Base-by-base conservation (phyloP, 2,113 vertebrate genomes). In the Triplophysa siluroides region DNA sequence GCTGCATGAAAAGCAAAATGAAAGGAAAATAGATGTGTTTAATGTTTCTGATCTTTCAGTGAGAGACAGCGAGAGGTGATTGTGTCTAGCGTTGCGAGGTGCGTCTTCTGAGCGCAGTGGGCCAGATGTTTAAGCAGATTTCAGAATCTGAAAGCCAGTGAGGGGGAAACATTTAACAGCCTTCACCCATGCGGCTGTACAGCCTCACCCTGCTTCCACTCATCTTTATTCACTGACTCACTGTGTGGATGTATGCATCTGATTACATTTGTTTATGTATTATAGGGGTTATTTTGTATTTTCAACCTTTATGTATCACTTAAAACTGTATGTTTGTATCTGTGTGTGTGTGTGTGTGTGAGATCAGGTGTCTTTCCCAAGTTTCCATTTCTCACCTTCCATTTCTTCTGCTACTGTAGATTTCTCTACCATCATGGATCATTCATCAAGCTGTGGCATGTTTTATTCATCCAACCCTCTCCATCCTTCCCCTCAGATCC, bases 381-480 rank as follows among this genome's bases (percentile, higher is more conserved):
- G 41, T 19, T 47, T 75, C 19, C 56, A 75, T 47, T 61, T 83
- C 70, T 81, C 64, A 52, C 72, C 65, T 69, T 76, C 54, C 60
- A 68, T 69, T 63, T 41, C 41, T 54, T 47, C 47, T 72, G 66
- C 66, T 38, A 41, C 29, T 78, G 58, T 81, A 43, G 19, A 69
- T 68, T 68, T 64, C 65, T 79, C 29, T 64, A 4, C 24, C 43
- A 64, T 76, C 78, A 70, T 80, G 38, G 69, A 75, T 79, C 70
- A 75, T 76, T 83, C 71, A 79, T 79, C 76, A 76, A n/a, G n/a
- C 54, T 0, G 23, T 47, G 58, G 29, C 56, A 65, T 83, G 78
- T 76, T 80, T 83, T 76, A 79, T 80, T 83, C 72, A 83, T 75
- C 41, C 61, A 8, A 0, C 63, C 8, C 64, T 75, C 56, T 50